Conservation (phyloP, 2,888 invertebrate species). For the Papilio demoleus region DNA sequence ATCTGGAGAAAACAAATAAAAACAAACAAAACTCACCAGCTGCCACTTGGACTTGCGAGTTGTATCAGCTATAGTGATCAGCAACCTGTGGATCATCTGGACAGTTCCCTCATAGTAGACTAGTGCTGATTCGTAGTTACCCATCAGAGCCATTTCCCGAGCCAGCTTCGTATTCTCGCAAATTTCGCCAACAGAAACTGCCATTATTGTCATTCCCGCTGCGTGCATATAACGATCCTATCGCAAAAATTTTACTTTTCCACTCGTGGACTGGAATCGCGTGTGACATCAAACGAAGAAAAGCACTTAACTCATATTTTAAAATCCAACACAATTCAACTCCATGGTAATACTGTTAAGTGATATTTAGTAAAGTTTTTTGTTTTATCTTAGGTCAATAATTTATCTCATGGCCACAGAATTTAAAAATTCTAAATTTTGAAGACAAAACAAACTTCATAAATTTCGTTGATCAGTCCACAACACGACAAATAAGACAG, state of each 20-base stretch:
- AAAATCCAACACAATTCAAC: constrained; percentile 56
- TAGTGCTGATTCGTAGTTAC: constrained; percentile 97
- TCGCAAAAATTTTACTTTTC: constrained; percentile 57
- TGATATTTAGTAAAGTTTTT: constrained; percentile 49
- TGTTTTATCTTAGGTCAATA: constrained; percentile 51
- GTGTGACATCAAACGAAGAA: constrained; percentile 68
- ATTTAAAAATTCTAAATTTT: constrained; percentile 65
- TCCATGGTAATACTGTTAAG: constrained; percentile 52
- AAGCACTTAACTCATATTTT: constrained; percentile 67
- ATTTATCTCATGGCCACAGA: constrained; percentile 62
- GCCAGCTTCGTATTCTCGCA: constrained; percentile 97
- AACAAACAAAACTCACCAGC: constrained; percentile 83
- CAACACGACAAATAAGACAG: constrained; percentile 47
- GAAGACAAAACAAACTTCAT: constrained; percentile 73
- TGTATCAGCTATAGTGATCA: constrained; percentile 91
- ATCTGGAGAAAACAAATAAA: constrained; percentile 49
- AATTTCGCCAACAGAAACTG: constrained; percentile 94
- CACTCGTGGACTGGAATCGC: constrained; percentile 61
- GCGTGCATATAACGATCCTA: constrained; percentile 77
- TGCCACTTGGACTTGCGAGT: constrained; percentile 95
- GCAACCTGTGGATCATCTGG: constrained; percentile 94
- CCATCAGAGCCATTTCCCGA: constrained; percentile 96
- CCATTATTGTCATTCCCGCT: constrained; percentile 91
- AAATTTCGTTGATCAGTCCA: constrained; percentile 56
- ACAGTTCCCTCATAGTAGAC: constrained; percentile 97